Base-by-base conservation (phyloP, 2,888 invertebrate genomes). In the Archips crataeganus region DNA sequence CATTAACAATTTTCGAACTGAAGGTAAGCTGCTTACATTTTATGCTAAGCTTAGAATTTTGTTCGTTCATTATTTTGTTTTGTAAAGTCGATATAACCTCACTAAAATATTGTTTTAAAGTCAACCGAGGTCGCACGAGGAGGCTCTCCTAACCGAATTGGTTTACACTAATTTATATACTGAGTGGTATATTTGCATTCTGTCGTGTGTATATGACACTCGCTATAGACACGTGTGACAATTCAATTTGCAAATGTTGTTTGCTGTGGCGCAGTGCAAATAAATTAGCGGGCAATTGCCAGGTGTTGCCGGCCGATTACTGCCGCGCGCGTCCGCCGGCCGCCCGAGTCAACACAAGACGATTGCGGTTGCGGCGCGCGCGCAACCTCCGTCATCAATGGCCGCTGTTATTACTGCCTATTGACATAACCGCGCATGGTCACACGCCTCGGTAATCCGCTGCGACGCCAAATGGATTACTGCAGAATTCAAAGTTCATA, bases 251-350 rank as follows among this genome's bases (percentile, higher is more conserved):
- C 70, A 61, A 70, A 74, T 74, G 70, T 47, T 74, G 73, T 70
- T 70, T 74, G 61, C 36, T 34, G 36, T 11, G 34, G 51, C 15
- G 74, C 42, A 10, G 23, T 4, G 59, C 66, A 74, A 70, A 71
- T 75, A 76, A 66, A 71, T 76, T 70, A 75, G 66, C 69, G 59
- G 57, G 61, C 70, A 70, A 74, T 76, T 54, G 70, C 73, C 70
- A 76, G 73, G 76, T 76, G 76, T 73, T 65, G 75, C 54, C 47
- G 49, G 54, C 47, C 62, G 32, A 42, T 62, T 49, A 57, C 47
- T 39, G 63, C 47, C 4, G 32, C 61, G 74, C 60, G 65, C 60
- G 34, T 45, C 11, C 3, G 45, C 11, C 45, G 45, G 4, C 34
- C 36, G 63, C 34, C 15, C 15, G 36, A 8, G 42, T 54, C 34